phyloP scores from a whole-genome alignment of 2,113 vertebrate species.

The Lasiurus cinereus region DNA sequence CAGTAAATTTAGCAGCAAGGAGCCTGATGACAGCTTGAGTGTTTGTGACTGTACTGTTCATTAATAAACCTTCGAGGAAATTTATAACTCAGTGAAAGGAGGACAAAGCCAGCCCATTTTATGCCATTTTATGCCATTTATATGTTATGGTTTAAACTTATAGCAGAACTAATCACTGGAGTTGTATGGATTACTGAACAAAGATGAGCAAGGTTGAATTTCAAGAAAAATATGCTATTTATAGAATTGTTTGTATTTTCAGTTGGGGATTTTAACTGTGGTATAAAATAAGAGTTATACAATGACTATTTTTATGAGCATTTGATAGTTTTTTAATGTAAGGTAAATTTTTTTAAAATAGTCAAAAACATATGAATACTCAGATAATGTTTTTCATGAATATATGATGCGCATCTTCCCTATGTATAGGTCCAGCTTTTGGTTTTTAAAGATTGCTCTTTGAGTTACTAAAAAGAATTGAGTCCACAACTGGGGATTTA shows the following conservation, averaged over 20 bases:
- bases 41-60: background rate
- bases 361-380: background rate
- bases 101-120: background rate
- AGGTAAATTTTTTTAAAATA: background rate
- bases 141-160: slow-evolving; percentile 9
- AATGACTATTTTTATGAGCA: background rate
- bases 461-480: slow-evolving; percentile 16
- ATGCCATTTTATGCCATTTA: too few species aligned
- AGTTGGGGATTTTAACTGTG: slow-evolving; percentile 22
- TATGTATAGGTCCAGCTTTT: background rate
- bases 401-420: background rate
- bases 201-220: background rate
- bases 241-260: slow-evolving; percentile 48
- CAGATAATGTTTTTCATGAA: background rate
- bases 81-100: slow-evolving; percentile 49
- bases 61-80: slow-evolving; percentile 26
- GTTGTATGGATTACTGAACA: background rate
- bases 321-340: slow-evolving; percentile 2
- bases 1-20: slow-evolving; percentile 32
- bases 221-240: slow-evolving; percentile 33
- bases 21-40: background rate
- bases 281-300: background rate
- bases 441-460: slow-evolving; percentile 23
- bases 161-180: slow-evolving; percentile 40
- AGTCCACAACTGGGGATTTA: background rate